Conservation (phyloP, 92 coral and sea anemone species). For the Meandrina meandrites region DNA sequence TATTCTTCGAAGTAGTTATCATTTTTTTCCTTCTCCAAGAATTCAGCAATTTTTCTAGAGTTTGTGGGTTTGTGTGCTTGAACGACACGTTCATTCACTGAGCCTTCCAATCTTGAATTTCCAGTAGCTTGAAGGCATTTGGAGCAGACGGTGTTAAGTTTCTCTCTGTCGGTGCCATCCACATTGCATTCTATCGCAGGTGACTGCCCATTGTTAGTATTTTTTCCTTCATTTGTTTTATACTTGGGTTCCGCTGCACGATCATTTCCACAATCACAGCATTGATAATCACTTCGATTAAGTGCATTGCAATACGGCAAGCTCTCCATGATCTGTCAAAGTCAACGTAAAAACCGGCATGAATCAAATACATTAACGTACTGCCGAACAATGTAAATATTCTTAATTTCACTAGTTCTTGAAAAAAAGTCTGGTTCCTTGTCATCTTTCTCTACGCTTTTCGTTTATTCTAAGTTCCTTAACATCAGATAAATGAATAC, state of each 20-base stretch:
- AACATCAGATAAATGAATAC: no score
- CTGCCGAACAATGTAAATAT: no score
- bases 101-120: background rate
- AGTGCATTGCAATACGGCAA: background rate
- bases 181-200: background rate
- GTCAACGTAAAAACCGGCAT: background rate
- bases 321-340: conserved; percentile 37
- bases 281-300: background rate
- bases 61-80: background rate
- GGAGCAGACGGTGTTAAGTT: background rate
- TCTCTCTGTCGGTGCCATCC: background rate
- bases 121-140: background rate
- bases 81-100: background rate
- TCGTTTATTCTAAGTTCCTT: no score
- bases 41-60: conserved; percentile 30
- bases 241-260: background rate
- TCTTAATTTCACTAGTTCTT: no score
- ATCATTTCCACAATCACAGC: background rate
- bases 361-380: background rate
- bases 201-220: background rate
- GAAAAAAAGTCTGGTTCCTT: no score
- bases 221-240: background rate
- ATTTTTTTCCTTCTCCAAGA: conserved; percentile 52
- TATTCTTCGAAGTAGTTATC: conserved; percentile 61
- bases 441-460: no score